Evolutionary conservation across 2,888 invertebrate genomes (phyloP), one percentile per base, ranked within the genome.

Genomic region (Cylindroiulus punctatus): DNA sequence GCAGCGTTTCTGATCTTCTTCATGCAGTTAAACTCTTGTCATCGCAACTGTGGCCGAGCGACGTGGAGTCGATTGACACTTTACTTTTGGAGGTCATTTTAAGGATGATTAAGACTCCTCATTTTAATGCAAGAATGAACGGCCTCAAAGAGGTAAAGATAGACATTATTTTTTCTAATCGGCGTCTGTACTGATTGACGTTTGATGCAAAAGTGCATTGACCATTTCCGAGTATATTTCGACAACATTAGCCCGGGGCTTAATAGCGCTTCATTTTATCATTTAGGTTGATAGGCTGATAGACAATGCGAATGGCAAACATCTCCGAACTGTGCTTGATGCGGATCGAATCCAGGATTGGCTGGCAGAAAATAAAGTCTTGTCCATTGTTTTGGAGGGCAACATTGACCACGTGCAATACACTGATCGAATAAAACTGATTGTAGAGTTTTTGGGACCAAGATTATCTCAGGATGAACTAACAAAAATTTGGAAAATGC

Each of bases 401-500:
- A 91, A 91, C 88, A 89, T 92, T 88, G 92, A 92, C 89, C 92
- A 92, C 88, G 91, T 90, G 32, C 92, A 92, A 88, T 92, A 92
- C 89, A 92, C 92, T 88, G 92, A 92, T 88, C 91, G 91, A 89
- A 90, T 92, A 85, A 92, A 92, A 88, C 91, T 90, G 1, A 90
- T 92, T 86, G 91, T 92, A 17, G 92, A 92, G 88, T 92, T 92
- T 88, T 90, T 92, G 86, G 92, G 92, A 1, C 90, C 92, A 5
- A 90, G 90, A 87, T 89, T 92, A 86, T 90, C 91, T 7, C 87
- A 89, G 5, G 91, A 92, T 85, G 92, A 92, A 87, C 89, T 92
- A 44, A 90, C 90, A 32, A 91, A 91, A 89, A 91, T 92, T 86
- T 92, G 92, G 92, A 90, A 91, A 86, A 91, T 92, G 90, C 91